Evolutionary conservation across 2,888 invertebrate genomes (phyloP).

Genomic region (Drosophila nr. medialis): DNA sequence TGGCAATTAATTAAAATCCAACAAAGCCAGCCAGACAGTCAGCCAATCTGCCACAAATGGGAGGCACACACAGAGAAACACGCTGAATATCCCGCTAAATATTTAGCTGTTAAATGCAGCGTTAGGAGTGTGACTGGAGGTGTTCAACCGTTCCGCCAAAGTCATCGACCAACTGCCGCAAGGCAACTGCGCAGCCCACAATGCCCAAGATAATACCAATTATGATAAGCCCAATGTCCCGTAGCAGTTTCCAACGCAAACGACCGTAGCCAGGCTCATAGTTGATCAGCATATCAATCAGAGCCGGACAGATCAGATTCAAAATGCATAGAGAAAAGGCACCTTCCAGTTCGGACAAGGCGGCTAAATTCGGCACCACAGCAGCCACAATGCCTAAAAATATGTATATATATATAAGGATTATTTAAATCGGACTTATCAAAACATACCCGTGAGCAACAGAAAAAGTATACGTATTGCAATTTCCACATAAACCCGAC

Average conservation of each 20-base stretch:
- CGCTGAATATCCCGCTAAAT: slow-evolving; percentile 18
- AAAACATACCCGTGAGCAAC: slow-evolving; percentile 42
- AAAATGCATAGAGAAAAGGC: slow-evolving; percentile 63
- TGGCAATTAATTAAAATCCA: slow-evolving; percentile 80
- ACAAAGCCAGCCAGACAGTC: slow-evolving; percentile 46
- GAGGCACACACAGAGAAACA: slow-evolving; percentile 25
- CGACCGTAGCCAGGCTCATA: slow-evolving; percentile 57
- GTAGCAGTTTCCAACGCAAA: slow-evolving; percentile 56
- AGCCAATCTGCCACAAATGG: slow-evolving; percentile 28
- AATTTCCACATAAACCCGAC: slow-evolving; percentile 26
- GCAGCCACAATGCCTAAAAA: slow-evolving; percentile 55
- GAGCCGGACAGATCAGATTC: slow-evolving; percentile 62
- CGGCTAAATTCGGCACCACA: slow-evolving; percentile 61
- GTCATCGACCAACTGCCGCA: slow-evolving; percentile 54
- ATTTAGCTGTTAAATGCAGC: slow-evolving; percentile 24
- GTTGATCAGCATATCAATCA: slow-evolving; percentile 62
- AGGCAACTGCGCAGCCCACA: slow-evolving; percentile 60
- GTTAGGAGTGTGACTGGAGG: slow-evolving; percentile 1
- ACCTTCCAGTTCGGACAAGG: slow-evolving; percentile 63
- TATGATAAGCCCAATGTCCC: slow-evolving; percentile 55
- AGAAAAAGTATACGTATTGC: slow-evolving; percentile 51
- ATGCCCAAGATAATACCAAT: slow-evolving; percentile 56
- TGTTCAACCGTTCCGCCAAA: slow-evolving; percentile 40
- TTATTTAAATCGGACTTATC: background rate
- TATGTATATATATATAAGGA: background rate